A percentile compares a stretch with the other conserved stretches of the same genome.
Evolutionary conservation across 1,140 invertebrate species (phyloP).

Genomic region (Orchestia grillus): DNA sequence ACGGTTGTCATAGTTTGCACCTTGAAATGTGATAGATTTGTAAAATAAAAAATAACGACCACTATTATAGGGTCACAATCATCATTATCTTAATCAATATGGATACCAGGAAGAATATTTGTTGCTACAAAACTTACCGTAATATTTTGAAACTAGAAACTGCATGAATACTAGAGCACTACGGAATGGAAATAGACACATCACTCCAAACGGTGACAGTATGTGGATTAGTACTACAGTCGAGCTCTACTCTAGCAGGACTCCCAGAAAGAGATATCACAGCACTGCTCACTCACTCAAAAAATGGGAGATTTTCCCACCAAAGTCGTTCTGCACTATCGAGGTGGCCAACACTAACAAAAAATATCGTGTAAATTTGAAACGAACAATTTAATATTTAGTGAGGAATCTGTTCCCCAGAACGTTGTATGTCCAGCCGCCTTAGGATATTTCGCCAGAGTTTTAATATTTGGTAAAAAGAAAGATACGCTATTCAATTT

Average conservation of each 20-base stretch:
- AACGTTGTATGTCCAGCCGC: background rate
- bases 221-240: background rate
- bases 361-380: background rate
- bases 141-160: background rate
- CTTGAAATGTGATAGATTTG: background rate
- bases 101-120: background rate
- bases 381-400: background rate
- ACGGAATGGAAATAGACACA: background rate
- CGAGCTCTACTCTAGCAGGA: background rate
- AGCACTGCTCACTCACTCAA: background rate
- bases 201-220: background rate
- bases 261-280: background rate
- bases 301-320: background rate
- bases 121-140: background rate
- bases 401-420: background rate
- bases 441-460: background rate
- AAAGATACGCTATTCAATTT: background rate
- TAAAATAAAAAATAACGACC: background rate
- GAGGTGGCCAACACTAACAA: background rate
- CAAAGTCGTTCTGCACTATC: background rate
- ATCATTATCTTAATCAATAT: background rate
- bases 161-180: background rate
- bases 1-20: background rate
- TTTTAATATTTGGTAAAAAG: background rate
- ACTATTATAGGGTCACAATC: background rate